Conservation (phyloP, 2,113 vertebrate species). For the Paramormyrops kingsleyae region DNA sequence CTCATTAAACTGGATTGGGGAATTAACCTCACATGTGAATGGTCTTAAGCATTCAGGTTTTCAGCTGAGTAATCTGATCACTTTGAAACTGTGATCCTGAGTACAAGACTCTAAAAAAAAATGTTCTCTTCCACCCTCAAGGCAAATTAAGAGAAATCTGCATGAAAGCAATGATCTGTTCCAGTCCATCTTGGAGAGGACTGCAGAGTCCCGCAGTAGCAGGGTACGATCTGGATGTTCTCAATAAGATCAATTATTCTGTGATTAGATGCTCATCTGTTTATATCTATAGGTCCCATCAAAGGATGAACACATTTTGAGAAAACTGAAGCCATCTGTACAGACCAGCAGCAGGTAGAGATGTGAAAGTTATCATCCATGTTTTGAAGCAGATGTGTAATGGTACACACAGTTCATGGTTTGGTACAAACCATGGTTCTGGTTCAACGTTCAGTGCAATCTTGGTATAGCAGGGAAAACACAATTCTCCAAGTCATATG, state of each 20-base stretch:
- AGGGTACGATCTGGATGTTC: conserved; percentile 10
- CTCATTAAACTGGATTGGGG: neutral
- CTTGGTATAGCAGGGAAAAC: neutral
- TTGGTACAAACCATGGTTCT: neutral
- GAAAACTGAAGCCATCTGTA: neutral
- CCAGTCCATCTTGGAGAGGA: neutral
- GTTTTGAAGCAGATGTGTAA: neutral
- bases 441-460: neutral
- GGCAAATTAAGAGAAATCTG: conserved; percentile 28
- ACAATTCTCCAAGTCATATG: neutral
- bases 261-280: neutral
- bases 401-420: neutral
- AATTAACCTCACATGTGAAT: neutral
- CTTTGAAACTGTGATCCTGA: neutral
- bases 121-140: neutral
- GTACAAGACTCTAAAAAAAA: neutral
- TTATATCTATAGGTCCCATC: conserved; percentile 11
- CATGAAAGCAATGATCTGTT: conserved; percentile 27
- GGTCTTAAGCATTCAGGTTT: neutral
- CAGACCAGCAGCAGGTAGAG: conserved; percentile 14
- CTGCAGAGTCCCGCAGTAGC: neutral
- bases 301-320: neutral
- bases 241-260: neutral
- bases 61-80: neutral
- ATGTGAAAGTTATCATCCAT: neutral